phyloP scores from a whole-genome alignment of 2,888 invertebrate genomes.

The Nemurella pictetii region DNA sequence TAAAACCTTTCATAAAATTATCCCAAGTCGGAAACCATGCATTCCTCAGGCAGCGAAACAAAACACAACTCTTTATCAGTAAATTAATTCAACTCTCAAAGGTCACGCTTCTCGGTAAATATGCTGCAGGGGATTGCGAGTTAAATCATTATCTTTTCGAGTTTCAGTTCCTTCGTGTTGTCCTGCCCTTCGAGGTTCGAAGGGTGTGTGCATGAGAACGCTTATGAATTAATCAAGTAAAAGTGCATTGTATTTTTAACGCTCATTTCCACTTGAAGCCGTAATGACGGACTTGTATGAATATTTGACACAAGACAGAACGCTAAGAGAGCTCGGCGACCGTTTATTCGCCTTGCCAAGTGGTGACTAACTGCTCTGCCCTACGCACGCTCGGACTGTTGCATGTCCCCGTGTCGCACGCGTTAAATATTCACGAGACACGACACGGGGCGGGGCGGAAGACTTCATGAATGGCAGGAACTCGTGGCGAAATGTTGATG shows the following conservation, averaged over 20 bases:
- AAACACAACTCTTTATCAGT: not conserved
- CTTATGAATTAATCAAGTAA: not conserved
- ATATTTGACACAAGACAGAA: conserved; percentile 18
- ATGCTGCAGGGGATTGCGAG: not conserved
- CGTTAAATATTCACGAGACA: too few species aligned
- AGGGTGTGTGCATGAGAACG: not conserved
- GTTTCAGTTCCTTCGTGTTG: not conserved
- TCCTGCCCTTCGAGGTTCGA: too few species aligned
- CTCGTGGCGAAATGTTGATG: too few species aligned
- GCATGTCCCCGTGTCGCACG: too few species aligned
- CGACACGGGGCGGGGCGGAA: too few species aligned
- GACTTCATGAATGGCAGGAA: too few species aligned
- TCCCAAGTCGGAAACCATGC: not conserved
- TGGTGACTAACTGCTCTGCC: too few species aligned
- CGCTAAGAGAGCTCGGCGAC: too few species aligned
- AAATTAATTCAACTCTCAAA: not conserved
- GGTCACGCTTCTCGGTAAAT: not conserved
- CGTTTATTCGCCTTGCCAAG: too few species aligned
- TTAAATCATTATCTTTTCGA: not conserved
- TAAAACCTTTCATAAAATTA: too few species aligned
- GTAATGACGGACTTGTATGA: conserved; percentile 22
- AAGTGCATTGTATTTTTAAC: not conserved
- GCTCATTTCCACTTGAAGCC: not conserved
- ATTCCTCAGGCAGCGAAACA: not conserved
- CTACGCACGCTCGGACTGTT: too few species aligned